phyloP scores from a whole-genome alignment of 1,140 invertebrate genomes.

The Zophobas morio region DNA sequence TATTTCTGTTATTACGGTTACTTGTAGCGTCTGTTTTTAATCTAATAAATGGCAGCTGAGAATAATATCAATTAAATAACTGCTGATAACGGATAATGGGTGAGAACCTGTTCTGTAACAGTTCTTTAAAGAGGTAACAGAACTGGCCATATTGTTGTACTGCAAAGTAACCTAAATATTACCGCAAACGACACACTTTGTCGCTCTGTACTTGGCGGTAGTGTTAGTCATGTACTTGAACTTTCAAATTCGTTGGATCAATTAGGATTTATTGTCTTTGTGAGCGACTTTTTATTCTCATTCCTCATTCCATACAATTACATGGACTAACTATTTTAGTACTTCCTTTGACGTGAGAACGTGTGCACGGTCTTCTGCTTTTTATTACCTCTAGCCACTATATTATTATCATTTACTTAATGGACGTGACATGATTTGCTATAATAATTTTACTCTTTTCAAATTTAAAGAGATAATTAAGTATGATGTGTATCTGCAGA shows the following conservation, averaged over 20 bases:
- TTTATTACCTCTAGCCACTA: not conserved
- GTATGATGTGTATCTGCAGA: too few relatives aligned
- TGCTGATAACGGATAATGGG: slow-evolving; percentile 33
- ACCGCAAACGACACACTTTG: slow-evolving; percentile 46
- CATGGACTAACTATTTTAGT: slow-evolving; percentile 9
- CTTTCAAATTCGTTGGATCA: slow-evolving; percentile 36
- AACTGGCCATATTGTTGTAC: slow-evolving; percentile 41
- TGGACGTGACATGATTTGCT: slow-evolving; percentile 20
- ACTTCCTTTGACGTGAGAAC: slow-evolving; percentile 28
- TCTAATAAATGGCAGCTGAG: slow-evolving; percentile 20
- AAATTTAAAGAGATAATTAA: not conserved
- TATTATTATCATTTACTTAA: slow-evolving; percentile 10
- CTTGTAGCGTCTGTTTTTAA: not conserved
- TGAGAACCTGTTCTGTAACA: slow-evolving; percentile 35
- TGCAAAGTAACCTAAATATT: slow-evolving; percentile 39
- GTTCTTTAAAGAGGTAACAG: slow-evolving; percentile 9
- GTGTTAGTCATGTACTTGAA: slow-evolving; percentile 13
- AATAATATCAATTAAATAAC: slow-evolving; percentile 30
- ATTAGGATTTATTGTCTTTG: slow-evolving; percentile 29
- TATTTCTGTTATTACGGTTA: slow-evolving; percentile 35
- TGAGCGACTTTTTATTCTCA: slow-evolving; percentile 33
- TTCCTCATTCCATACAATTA: slow-evolving; percentile 3
- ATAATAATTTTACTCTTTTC: not conserved
- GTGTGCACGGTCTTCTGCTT: slow-evolving; percentile 9
- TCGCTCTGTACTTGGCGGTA: slow-evolving; percentile 13